Evolutionary conservation across 2,888 invertebrate genomes (phyloP).

Genomic region (Drosophila anceps): DNA sequence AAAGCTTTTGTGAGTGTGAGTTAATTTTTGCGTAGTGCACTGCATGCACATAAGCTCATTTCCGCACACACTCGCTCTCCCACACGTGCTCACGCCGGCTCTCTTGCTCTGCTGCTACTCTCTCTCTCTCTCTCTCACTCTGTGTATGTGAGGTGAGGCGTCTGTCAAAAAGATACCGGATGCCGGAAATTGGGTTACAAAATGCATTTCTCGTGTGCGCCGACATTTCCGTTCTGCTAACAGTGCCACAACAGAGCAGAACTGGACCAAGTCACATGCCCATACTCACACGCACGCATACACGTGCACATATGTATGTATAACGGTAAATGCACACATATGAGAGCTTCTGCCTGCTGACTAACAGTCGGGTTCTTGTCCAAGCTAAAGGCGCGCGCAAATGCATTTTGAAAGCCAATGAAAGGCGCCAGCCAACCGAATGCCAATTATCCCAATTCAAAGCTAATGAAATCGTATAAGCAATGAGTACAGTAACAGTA

Average conservation of each 20-base stretch:
- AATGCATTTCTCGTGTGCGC: slow-evolving; percentile 69
- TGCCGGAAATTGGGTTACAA: slow-evolving; percentile 75
- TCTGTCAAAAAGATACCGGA: slow-evolving; percentile 73
- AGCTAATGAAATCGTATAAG: not conserved
- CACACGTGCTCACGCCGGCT: slow-evolving; percentile 36
- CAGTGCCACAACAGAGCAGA: slow-evolving; percentile 70
- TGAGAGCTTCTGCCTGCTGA: slow-evolving; percentile 60
- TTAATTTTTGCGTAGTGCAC: slow-evolving; percentile 31
- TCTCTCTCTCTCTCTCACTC: slow-evolving; percentile 41
- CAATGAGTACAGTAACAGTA: not conserved
- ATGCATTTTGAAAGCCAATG: slow-evolving; percentile 62
- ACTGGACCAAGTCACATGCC: slow-evolving; percentile 39
- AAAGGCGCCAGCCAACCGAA: not conserved
- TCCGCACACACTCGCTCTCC: slow-evolving; percentile 59
- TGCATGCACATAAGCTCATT: slow-evolving; percentile 65
- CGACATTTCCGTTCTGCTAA: slow-evolving; percentile 73
- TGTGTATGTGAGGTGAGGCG: slow-evolving; percentile 33
- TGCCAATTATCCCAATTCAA: not conserved
- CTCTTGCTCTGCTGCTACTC: slow-evolving; percentile 12
- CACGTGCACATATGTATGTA: slow-evolving; percentile 11
- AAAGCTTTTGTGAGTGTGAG: slow-evolving; percentile 60
- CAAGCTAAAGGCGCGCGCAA: slow-evolving; percentile 65
- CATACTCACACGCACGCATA: slow-evolving; percentile 11
- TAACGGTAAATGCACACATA: slow-evolving; percentile 47
- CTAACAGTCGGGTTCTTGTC: slow-evolving; percentile 61